These are phyloP conservation scores for Aythya baeri DNA, from an alignment of 2,113 vertebrate genomes.

Conservation along the genomic window DNA sequence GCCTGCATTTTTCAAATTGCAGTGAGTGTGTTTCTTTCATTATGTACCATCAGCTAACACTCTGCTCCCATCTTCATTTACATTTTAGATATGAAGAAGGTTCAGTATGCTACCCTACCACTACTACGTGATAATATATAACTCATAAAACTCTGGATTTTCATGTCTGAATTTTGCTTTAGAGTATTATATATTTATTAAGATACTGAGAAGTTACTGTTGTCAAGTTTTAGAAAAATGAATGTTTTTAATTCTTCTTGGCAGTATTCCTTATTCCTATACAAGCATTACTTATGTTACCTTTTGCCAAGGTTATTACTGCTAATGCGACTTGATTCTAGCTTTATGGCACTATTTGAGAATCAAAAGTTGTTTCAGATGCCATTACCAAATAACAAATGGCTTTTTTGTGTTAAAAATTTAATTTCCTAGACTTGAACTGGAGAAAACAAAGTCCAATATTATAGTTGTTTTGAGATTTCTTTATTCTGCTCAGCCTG, in stretches of 20 bases:
- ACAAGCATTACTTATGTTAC: background rate
- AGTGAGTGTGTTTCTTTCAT: background rate
- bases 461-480: background rate
- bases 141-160: background rate
- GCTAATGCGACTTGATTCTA: background rate
- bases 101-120: background rate
- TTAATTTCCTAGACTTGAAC: background rate
- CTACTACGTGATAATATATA: background rate
- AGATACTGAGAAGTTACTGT: background rate
- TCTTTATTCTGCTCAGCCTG: background rate
- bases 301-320: background rate
- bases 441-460: background rate
- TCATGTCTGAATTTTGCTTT: background rate
- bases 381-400: background rate
- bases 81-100: background rate
- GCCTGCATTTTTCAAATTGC: background rate
- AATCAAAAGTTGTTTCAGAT: conserved; percentile 4
- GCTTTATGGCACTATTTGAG: background rate
- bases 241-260: background rate
- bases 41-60: background rate
- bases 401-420: conserved; percentile 4
- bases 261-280: background rate
- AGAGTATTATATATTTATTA: background rate
- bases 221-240: background rate
- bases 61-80: background rate